Evolutionary conservation across 2,113 vertebrate genomes (phyloP).

Genomic region (Lates calcarifer): DNA sequence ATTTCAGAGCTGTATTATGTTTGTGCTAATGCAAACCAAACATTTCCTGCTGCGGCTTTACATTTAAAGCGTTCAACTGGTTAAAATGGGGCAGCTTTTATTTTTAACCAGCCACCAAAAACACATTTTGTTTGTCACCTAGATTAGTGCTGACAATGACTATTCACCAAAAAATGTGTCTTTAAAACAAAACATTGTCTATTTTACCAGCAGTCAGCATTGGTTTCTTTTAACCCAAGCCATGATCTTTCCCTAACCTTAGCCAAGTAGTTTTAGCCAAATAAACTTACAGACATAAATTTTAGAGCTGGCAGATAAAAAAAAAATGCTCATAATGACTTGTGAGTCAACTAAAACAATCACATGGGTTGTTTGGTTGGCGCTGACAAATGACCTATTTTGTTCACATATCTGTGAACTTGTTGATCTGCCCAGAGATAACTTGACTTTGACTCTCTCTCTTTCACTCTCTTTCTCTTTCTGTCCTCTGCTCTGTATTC

Average conservation of each 20-base stretch:
- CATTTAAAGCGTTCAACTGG: no score
- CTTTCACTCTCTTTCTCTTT: not conserved
- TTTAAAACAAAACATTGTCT: no score
- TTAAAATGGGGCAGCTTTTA: no score
- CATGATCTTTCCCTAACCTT: not conserved
- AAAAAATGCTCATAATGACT: not conserved
- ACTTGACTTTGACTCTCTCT: not conserved
- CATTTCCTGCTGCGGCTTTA: not conserved
- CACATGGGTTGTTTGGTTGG: not conserved
- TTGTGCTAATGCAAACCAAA: not conserved
- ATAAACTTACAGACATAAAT: not conserved
- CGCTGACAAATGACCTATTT: not conserved
- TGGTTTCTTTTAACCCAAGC: not conserved
- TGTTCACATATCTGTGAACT: not conserved
- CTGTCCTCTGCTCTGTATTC: slow-evolving; percentile 11
- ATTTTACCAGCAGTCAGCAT: not conserved
- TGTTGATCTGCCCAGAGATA: not conserved
- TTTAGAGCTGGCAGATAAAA: not conserved
- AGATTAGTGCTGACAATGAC: no score
- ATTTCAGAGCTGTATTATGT: not conserved
- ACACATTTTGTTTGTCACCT: no score
- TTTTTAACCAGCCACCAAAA: no score
- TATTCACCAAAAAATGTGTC: no score
- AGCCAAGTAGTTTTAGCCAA: not conserved
- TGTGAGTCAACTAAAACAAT: not conserved